Base-by-base conservation (phyloP, 2,888 invertebrate species). In the Andrena chrysosceles region DNA sequence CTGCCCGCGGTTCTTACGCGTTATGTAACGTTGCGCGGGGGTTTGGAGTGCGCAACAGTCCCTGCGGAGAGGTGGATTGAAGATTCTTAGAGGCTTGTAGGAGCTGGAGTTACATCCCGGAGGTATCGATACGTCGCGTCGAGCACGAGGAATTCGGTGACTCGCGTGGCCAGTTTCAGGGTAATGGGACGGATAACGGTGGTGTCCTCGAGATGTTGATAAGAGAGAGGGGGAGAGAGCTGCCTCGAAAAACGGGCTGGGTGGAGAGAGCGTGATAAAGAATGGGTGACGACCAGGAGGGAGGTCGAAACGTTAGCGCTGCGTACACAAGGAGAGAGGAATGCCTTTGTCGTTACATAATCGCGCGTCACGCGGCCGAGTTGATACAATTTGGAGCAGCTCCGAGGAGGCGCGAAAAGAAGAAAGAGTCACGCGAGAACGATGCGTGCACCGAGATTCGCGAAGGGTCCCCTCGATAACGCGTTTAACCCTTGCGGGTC, bases 311-410 rank as follows among this genome's bases (percentile, higher is more conserved):
- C 48, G 23, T 35, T 33, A 13, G 33, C 13, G 5, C 33, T 42
- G 54, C 54, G 63, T 10, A 13, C 66, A 54, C 59, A 49, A 10
- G 20, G 23, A 83, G 73, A 77, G 80, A 76, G 80, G 68, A 85
- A 68, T 70, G 82, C 87, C 80, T 72, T 77, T 76, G 74, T 70
- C 66, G 83, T 88, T 88, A 85, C 88, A 64, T 88, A 88, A 88
- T 69, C 79, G 66, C 74, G 83, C 85, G 86, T 88, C 88, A 84
- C 85, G 73, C 81, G 75, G 73, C 35, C 62, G 74, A 78, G 78
- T 78, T 75, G 83, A 84, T 85, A 87, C 79, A 70, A 86, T 85
- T 85, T 52, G 67, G 59, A 62, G 52, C 73, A n/a, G 29, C 13
- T 85, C 82, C 83, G 52, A 64, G 56, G 73, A 20, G 33, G 10